Percentiles rank a stretch among this genome's conserved stretches.
phyloP scores from a whole-genome alignment of 2,888 invertebrate genomes.

The Cryptophagus acutangulus region DNA sequence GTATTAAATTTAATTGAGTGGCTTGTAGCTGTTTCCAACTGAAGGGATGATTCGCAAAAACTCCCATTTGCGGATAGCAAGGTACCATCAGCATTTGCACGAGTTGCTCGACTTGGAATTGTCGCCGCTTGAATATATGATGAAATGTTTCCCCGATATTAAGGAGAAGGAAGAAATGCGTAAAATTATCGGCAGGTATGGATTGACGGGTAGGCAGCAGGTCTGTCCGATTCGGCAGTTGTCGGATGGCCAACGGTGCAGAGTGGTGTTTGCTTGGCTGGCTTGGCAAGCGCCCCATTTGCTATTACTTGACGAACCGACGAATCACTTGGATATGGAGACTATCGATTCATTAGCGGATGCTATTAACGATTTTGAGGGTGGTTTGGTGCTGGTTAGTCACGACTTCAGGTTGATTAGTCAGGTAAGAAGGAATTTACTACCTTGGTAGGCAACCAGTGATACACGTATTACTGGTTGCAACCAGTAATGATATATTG shows the following conservation, averaged over 20 bases:
- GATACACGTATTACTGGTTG: too few relatives aligned
- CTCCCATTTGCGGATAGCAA: slow-evolving; percentile 93
- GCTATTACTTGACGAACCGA: slow-evolving; percentile 77
- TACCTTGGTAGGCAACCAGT: slow-evolving; percentile 1
- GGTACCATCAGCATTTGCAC: slow-evolving; percentile 98
- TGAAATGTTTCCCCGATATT: slow-evolving; percentile 92
- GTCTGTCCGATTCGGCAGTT: slow-evolving; percentile 90
- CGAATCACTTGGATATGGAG: slow-evolving; percentile 96
- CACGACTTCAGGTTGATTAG: slow-evolving; percentile 99
- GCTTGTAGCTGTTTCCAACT: slow-evolving; percentile 73
- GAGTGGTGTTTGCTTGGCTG: slow-evolving; percentile 98
- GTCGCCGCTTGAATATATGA: slow-evolving; percentile 97
- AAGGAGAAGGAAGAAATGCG: slow-evolving; percentile 99
- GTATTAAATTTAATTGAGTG: slow-evolving; percentile 1
- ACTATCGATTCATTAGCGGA: slow-evolving; percentile 98
- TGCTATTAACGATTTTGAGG: slow-evolving; percentile 95
- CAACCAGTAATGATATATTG: too few relatives aligned
- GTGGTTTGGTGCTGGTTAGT: slow-evolving; percentile 97
- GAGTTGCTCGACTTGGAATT: slow-evolving; percentile 91
- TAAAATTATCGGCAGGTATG: slow-evolving; percentile 97
- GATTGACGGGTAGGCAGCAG: slow-evolving; percentile 94
- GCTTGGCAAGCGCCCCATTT: slow-evolving; percentile 97
- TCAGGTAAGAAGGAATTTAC: slow-evolving; percentile 62
- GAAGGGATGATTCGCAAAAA: slow-evolving; percentile 98
- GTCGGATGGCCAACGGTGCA: slow-evolving; percentile 96